Evolutionary conservation across 2,797 vertebrate species (phyloP).

Genomic region (Eidolon dupreanum): DNA sequence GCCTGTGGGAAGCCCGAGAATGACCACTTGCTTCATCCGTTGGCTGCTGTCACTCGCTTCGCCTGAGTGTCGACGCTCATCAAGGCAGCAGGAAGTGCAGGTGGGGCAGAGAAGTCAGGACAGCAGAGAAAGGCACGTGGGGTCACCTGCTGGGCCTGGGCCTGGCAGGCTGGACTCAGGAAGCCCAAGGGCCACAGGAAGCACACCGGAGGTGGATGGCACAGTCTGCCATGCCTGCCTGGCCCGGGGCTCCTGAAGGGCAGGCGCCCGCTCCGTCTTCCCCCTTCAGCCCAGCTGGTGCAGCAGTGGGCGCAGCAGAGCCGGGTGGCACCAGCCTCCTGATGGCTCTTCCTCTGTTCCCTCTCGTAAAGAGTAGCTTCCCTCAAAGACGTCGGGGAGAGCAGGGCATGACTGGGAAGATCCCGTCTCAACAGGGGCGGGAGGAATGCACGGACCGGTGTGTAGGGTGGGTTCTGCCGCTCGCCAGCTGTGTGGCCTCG

Average conservation of each 20-base stretch:
- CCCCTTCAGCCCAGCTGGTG: not conserved
- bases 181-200: not conserved
- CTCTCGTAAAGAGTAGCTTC: not conserved
- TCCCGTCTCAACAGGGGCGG: fast-evolving
- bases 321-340: not conserved
- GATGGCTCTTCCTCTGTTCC: not conserved
- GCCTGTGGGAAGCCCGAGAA: not conserved
- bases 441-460: fast-evolving
- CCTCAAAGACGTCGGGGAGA: not conserved
- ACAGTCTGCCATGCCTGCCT: not conserved
- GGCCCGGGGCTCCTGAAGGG: not conserved
- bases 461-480: fast-evolving
- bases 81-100: too few relatives aligned
- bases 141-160: not conserved
- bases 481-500: not conserved
- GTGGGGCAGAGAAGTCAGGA: not conserved
- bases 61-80: not conserved
- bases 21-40: not conserved
- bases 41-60: not conserved
- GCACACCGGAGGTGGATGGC: not conserved
- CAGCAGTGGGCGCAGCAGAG: not conserved
- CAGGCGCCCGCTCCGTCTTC: too few relatives aligned
- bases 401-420: not conserved
- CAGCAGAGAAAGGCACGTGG: not conserved
- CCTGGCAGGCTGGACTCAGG: not conserved